phyloP scores from a whole-genome alignment of 1,140 invertebrate species.

The Solen grandis region DNA sequence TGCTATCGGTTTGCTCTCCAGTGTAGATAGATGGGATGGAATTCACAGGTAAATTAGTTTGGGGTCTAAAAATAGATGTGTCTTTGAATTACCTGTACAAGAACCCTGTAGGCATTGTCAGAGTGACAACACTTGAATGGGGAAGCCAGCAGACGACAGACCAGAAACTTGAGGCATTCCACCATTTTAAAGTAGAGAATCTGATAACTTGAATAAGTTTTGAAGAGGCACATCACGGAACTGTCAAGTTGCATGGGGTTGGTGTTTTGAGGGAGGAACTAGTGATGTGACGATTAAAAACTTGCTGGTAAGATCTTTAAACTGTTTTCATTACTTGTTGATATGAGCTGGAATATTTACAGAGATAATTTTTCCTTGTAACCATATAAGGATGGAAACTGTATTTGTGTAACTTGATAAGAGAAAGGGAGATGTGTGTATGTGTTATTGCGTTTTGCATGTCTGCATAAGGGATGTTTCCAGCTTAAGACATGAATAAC shows the following conservation, averaged over 20 bases:
- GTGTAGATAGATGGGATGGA: slow-evolving; percentile 43
- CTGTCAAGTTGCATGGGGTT: not conserved
- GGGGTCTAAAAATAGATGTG: slow-evolving; percentile 36
- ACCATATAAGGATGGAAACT: too few species aligned
- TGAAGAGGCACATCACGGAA: slow-evolving; percentile 9
- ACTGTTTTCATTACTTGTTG: not conserved
- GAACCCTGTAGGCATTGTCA: slow-evolving; percentile 38
- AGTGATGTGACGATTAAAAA: not conserved
- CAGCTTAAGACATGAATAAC: too few species aligned
- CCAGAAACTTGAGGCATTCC: not conserved
- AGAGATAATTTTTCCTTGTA: too few species aligned
- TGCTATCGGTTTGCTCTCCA: slow-evolving; percentile 14
- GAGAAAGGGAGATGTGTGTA: too few species aligned
- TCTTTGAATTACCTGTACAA: slow-evolving; percentile 31
- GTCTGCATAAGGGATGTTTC: too few species aligned
- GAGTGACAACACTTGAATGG: slow-evolving; percentile 48
- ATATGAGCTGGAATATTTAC: too few species aligned
- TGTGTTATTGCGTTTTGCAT: too few species aligned
- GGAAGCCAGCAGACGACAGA: slow-evolving; percentile 4
- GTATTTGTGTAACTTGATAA: too few species aligned
- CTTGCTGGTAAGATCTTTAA: not conserved
- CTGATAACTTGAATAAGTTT: too few species aligned
- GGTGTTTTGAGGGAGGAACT: slow-evolving; percentile 3
- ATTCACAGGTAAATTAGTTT: slow-evolving; percentile 50
- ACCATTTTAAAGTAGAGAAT: too few species aligned